These are phyloP conservation scores for Phocides pigmalion DNA, from an alignment of 1,140 invertebrate species.

Conservation along the genomic window DNA sequence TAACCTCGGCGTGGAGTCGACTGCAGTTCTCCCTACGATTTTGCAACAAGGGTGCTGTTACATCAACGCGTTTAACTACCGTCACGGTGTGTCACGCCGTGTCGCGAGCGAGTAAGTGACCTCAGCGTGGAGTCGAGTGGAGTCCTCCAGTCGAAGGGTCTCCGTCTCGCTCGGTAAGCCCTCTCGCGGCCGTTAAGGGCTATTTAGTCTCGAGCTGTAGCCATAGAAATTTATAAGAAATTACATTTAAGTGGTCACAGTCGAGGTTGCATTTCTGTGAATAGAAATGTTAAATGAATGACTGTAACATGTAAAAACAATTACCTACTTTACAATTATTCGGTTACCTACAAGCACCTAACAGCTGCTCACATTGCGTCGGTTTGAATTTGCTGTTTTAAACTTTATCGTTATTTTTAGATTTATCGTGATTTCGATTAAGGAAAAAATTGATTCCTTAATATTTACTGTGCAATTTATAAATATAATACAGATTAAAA, in stretches of 20 bases:
- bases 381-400: too few relatives aligned
- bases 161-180: slow-evolving; percentile 4
- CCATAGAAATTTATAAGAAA: slow-evolving; percentile 16
- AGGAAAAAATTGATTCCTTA: too few relatives aligned
- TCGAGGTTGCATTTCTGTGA: not conserved
- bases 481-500: too few relatives aligned
- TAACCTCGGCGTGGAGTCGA: too few relatives aligned
- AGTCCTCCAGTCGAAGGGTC: slow-evolving; percentile 12
- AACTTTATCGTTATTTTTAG: too few relatives aligned
- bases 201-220: slow-evolving; percentile 21
- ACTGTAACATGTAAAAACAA: not conserved
- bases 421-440: too few relatives aligned
- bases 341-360: too few relatives aligned
- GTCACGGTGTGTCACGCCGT: not conserved
- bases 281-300: not conserved
- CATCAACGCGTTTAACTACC: not conserved
- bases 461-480: too few relatives aligned
- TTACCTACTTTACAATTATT: not conserved
- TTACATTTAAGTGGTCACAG: not conserved
- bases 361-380: too few relatives aligned
- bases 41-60: not conserved
- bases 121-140: slow-evolving; percentile 11
- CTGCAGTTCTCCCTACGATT: too few relatives aligned
- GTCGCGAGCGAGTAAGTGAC: not conserved
- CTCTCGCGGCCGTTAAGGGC: not conserved